phyloP scores from a whole-genome alignment of 1,140 invertebrate species.

The Drosophila dunni region DNA sequence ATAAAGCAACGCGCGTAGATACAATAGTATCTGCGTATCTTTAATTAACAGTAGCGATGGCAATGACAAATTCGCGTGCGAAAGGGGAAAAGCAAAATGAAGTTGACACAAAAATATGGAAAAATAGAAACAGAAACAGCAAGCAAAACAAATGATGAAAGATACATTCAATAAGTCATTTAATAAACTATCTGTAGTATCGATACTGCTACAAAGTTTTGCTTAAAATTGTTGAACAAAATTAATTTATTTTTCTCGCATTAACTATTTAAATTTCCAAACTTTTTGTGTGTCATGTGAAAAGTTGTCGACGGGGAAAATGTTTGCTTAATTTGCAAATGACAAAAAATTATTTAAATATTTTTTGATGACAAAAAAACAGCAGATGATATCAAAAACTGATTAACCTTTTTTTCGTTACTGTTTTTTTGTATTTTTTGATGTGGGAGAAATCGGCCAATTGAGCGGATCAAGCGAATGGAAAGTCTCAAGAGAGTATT shows the following conservation, averaged over 20 bases:
- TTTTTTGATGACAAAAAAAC: not conserved
- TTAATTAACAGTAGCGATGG: conserved; percentile 34
- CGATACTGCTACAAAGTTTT: too few species aligned
- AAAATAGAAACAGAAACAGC: conserved; percentile 1
- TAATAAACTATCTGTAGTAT: too few species aligned
- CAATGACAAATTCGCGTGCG: conserved; percentile 58
- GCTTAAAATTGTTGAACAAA: too few species aligned
- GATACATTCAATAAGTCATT: not conserved
- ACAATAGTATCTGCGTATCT: not conserved
- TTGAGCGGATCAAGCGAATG: conserved; percentile 40
- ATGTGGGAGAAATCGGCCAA: conserved; percentile 44
- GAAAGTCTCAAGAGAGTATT: conserved; percentile 36
- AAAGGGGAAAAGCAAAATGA: conserved; percentile 25
- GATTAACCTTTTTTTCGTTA: not conserved
- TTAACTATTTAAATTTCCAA: not conserved
- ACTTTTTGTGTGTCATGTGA: conserved; percentile 12
- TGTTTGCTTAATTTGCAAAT: conserved; percentile 12
- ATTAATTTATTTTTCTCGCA: not conserved
- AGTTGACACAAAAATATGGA: conserved; percentile 34
- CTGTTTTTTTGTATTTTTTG: conserved; percentile 10
- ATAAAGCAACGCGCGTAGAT: not conserved
- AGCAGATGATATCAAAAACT: not conserved
- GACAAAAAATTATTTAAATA: conserved; percentile 3
- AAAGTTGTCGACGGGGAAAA: conserved; percentile 12
- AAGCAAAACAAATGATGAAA: conserved; percentile 9